Conservation (phyloP, 92 coral and sea anemone species). For the Heteractis magnifica region DNA sequence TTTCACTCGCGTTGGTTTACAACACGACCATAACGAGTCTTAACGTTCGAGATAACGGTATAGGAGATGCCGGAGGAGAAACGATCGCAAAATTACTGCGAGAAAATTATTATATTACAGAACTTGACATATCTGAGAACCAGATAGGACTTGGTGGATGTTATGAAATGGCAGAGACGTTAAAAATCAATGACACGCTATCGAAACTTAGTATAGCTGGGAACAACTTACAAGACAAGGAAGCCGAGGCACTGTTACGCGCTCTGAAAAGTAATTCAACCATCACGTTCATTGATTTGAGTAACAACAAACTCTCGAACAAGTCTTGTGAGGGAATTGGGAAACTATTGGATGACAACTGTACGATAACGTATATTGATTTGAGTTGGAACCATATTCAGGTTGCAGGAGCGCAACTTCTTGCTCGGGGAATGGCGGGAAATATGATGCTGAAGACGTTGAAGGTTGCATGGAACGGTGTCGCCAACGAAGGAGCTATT, state of each 20-base stretch:
- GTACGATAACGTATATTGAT: slow-evolving; percentile 58
- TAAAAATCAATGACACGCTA: slow-evolving; percentile 62
- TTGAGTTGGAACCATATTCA: slow-evolving; percentile 93
- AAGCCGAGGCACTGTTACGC: slow-evolving; percentile 58
- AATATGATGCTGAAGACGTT: slow-evolving; percentile 74
- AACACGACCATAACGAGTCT: slow-evolving; percentile 76
- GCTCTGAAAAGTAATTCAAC: slow-evolving; percentile 64
- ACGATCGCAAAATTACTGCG: slow-evolving; percentile 72
- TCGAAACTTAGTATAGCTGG: slow-evolving; percentile 71
- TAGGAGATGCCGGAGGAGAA: slow-evolving; percentile 83
- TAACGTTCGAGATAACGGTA: slow-evolving; percentile 84
- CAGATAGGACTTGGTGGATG: slow-evolving; percentile 57
- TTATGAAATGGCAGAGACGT: slow-evolving; percentile 67
- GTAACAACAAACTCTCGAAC: slow-evolving; percentile 71
- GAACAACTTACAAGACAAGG: slow-evolving; percentile 66
- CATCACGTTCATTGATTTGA: slow-evolving; percentile 63
- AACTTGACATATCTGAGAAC: slow-evolving; percentile 77
- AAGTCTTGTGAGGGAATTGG: slow-evolving; percentile 64
- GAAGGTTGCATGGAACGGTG: slow-evolving; percentile 87
- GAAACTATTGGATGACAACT: slow-evolving; percentile 68
- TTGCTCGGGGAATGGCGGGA: slow-evolving; percentile 69
- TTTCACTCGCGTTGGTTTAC: slow-evolving; percentile 67
- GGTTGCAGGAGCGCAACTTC: slow-evolving; percentile 57
- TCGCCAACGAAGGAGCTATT: slow-evolving; percentile 64
- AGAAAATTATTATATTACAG: slow-evolving; percentile 82